A percentile compares a stretch with the other conserved stretches of the same genome.
Evolutionary conservation across 2,113 vertebrate species (phyloP).

Genomic region (Amia ocellicauda): DNA sequence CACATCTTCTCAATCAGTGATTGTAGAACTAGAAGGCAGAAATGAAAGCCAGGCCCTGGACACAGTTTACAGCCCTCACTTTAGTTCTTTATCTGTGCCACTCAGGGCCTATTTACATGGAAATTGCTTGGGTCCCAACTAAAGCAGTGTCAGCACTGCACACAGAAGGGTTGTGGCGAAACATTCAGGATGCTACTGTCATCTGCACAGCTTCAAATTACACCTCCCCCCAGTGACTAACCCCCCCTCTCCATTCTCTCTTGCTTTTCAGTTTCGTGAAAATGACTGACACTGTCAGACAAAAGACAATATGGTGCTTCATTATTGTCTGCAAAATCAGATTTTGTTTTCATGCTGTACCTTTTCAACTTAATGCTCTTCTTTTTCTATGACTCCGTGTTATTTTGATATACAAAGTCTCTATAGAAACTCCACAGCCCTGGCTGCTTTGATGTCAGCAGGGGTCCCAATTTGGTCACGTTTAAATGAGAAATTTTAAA

Average conservation of each 20-base stretch:
- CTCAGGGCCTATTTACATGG: slow-evolving; percentile 28
- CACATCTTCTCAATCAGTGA: slow-evolving; percentile 1
- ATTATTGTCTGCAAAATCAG: background rate
- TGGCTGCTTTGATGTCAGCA: slow-evolving; percentile 50
- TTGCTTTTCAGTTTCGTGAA: slow-evolving; percentile 32
- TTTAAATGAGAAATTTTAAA: slow-evolving; percentile 61
- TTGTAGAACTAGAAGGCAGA: slow-evolving; percentile 3
- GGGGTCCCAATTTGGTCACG: slow-evolving; percentile 45
- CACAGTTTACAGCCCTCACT: slow-evolving; percentile 14
- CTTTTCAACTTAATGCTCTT: slow-evolving; percentile 13
- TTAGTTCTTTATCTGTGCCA: slow-evolving; percentile 18
- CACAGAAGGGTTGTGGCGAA: slow-evolving; percentile 19
- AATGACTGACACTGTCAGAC: slow-evolving; percentile 42
- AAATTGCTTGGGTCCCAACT: slow-evolving; percentile 21
- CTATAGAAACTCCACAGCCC: slow-evolving; percentile 20
- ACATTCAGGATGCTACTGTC: slow-evolving; percentile 36
- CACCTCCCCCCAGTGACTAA: slow-evolving; percentile 26
- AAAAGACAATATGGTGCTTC: slow-evolving; percentile 26
- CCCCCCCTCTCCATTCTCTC: slow-evolving; percentile 6
- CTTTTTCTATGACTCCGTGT: slow-evolving; percentile 10
- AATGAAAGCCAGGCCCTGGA: slow-evolving; percentile 11
- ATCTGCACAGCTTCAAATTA: slow-evolving; percentile 49
- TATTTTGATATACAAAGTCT: slow-evolving; percentile 18
- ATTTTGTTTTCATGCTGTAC: background rate
- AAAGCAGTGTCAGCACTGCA: slow-evolving; percentile 7